A percentile compares a stretch with the other conserved stretches of the same genome.
These are phyloP conservation scores for Brachylomia viminalis DNA, from an alignment of 2,888 invertebrate species.

Conservation along the genomic window DNA sequence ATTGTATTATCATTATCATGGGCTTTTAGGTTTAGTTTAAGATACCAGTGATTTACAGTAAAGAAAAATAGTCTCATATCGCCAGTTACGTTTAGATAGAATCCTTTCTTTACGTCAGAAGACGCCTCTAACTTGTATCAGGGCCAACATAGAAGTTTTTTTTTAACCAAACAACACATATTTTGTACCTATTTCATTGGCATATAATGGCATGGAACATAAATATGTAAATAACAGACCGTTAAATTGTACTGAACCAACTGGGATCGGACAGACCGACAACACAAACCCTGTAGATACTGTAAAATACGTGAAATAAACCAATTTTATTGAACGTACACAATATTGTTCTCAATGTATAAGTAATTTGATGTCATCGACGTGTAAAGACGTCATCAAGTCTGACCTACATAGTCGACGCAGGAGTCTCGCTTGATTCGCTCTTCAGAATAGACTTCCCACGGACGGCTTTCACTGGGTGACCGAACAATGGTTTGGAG, in stretches of 20 bases:
- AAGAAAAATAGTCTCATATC: neutral
- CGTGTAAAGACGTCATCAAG: constrained; percentile 32
- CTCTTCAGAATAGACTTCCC: constrained; percentile 49
- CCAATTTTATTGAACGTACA: neutral
- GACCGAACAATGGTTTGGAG: constrained; percentile 39
- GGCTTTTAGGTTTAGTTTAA: neutral
- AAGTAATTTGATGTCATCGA: neutral
- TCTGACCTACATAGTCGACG: constrained; percentile 45
- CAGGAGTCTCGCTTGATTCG: constrained; percentile 58
- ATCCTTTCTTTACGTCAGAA: neutral
- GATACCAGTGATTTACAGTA: neutral
- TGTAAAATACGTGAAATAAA: neutral
- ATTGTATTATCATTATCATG: neutral
- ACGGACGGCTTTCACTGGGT: constrained; percentile 47
- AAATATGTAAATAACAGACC: constrained; percentile 21
- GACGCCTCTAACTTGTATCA: neutral
- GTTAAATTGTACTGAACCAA: neutral
- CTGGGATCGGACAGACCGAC: too few species aligned
- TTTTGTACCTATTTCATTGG: constrained; percentile 4
- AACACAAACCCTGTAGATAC: neutral
- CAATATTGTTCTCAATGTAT: neutral
- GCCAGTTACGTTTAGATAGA: neutral
- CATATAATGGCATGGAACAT: neutral
- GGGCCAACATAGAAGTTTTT: neutral
- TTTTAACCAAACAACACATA: neutral